Percentiles rank a stretch among this genome's conserved stretches.
Conservation (phyloP, 2,888 invertebrate species). For the Creontiades dilutus region DNA sequence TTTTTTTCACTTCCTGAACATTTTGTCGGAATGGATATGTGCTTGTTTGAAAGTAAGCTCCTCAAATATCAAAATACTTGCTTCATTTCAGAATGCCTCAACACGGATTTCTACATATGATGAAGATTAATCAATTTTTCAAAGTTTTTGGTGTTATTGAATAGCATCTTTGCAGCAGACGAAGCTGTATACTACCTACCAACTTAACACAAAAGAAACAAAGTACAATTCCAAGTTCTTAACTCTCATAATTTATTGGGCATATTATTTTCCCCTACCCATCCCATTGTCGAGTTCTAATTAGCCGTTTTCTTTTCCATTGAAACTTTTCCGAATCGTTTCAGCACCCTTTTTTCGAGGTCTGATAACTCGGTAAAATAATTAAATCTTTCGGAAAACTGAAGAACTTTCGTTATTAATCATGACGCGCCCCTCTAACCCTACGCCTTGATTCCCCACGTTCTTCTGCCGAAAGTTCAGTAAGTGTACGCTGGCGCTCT, state of each 20-base stretch:
- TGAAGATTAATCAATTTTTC: too few relatives aligned
- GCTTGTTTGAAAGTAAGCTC: too few relatives aligned
- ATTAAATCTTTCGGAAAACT: constrained; percentile 28
- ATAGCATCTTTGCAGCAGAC: too few relatives aligned
- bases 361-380: constrained; percentile 5
- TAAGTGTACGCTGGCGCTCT: too few relatives aligned
- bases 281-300: background rate
- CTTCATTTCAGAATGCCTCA: too few relatives aligned
- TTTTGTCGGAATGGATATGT: too few relatives aligned
- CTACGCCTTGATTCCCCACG: background rate
- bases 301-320: constrained; percentile 10
- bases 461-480: background rate
- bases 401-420: constrained; percentile 38
- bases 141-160: too few relatives aligned
- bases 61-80: too few relatives aligned
- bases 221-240: background rate
- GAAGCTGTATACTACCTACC: too few relatives aligned
- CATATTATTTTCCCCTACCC: background rate
- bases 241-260: background rate
- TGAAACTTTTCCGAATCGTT: constrained; percentile 14
- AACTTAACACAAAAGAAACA: background rate
- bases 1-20: too few relatives aligned
- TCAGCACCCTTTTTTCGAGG: background rate
- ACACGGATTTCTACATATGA: too few relatives aligned
- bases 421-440: background rate